Base-by-base conservation (phyloP, 53 echinoderm and acorn worm genomes). In the Echinarachnius parma region DNA sequence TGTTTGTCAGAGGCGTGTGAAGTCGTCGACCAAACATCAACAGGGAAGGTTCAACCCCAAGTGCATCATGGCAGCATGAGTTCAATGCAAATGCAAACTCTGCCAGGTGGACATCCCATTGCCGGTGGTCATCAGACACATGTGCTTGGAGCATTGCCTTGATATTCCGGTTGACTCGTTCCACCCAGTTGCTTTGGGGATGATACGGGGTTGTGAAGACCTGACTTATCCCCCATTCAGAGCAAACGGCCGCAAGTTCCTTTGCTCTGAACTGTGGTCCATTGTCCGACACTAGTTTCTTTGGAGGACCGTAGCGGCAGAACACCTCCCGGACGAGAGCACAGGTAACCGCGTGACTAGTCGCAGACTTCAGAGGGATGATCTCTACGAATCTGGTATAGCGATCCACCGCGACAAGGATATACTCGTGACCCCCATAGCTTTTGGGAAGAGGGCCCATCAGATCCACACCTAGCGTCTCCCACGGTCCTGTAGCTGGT, bases 161-260 rank as follows among this genome's bases (percentile, higher is more conserved):
- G 5, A 82, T 23, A 8, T 82, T 82, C 21, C 72, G 49, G 59
- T 87, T 82, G 5, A 82, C 82, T n/a, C 82, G 26, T 44, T 87
- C 87, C 21, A 87, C 71, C 87, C 82, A 82, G 27, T 87, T 87
- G 4, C 35, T 54, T 22, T 87, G 82, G 8, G 78, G 78, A 45
- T 87, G 82, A 57, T 82, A 78, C 2, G 82, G 78, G 1, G 78
- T 53, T 2, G 56, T 87, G 22, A 87, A 82, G 5, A 78, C 46
- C 34, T 69, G 75, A 33, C 63, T 24, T 0, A 82, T 74, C 9
- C 82, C 82, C 87, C 78, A 87, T 9, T 58, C 46, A 0, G 18
- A 21, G 56, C 87, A 82, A 0, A 82, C 34, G 21, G 77, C 82
- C 44, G 31, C 36, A 4, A 87, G 15, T 4, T 48, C 61, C 16